Evolutionary conservation across 2,797 vertebrate species (phyloP).

Genomic region (Channallabes apus): DNA sequence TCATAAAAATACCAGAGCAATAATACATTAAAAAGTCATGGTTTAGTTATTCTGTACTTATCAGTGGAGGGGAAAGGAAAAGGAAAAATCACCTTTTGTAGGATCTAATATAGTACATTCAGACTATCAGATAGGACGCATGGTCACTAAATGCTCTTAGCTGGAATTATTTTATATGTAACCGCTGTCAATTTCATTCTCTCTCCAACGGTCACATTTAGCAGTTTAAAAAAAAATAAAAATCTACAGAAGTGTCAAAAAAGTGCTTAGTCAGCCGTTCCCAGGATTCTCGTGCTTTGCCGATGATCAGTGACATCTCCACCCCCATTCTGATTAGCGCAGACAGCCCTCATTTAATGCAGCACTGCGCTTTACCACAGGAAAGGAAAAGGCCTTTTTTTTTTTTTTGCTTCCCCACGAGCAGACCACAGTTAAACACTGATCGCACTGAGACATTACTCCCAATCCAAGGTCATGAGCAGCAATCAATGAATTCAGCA

Average conservation of each 20-base stretch:
- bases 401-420: slow-evolving; percentile 25
- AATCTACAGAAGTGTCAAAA: background rate
- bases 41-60: background rate
- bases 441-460: slow-evolving; percentile 48
- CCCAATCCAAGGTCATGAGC: slow-evolving; percentile 47
- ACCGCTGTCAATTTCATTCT: background rate
- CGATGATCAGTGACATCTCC: slow-evolving; percentile 53
- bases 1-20: no score
- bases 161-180: background rate
- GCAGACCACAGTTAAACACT: slow-evolving; percentile 44
- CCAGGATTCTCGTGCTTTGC: slow-evolving; percentile 57
- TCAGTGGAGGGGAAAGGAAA: background rate
- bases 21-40: background rate
- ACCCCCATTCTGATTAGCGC: background rate
- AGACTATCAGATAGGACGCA: background rate
- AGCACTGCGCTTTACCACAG: background rate
- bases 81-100: background rate
- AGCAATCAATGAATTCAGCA: slow-evolving; percentile 38
- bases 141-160: background rate
- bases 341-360: slow-evolving; percentile 33
- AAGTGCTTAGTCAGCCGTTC: slow-evolving; percentile 28
- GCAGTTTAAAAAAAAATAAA: no score
- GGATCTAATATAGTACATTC: background rate
- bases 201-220: background rate
- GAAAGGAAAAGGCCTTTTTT: slow-evolving; percentile 1